These are phyloP conservation scores for Sialis fuliginosa DNA, from an alignment of 2,888 invertebrate genomes.

Conservation along the genomic window DNA sequence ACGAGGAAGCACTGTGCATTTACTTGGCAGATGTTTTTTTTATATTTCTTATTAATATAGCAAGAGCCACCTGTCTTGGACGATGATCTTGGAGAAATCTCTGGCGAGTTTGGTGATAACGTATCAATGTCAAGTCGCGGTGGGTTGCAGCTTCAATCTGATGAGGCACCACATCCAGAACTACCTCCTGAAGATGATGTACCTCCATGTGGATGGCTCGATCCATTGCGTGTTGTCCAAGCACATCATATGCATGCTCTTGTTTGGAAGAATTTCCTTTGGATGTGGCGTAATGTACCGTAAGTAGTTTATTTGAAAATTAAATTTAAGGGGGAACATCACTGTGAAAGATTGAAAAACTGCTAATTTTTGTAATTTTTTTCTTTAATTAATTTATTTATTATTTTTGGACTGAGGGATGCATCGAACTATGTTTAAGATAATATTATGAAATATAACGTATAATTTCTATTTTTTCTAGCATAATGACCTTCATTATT, in stretches of 20 bases:
- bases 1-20: no score
- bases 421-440: no score
- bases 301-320: conserved; percentile 24
- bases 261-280: conserved; percentile 76
- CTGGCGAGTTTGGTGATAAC: conserved; percentile 76
- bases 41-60: not conserved
- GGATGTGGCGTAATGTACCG: conserved; percentile 74
- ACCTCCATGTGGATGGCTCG: conserved; percentile 31
- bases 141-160: conserved; percentile 41
- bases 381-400: no score
- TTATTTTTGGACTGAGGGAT: no score
- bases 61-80: conserved; percentile 44
- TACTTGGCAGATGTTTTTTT: no score
- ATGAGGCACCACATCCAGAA: conserved; percentile 23
- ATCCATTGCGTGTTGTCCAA: conserved; percentile 44
- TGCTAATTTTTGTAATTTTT: no score
- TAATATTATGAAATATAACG: not conserved
- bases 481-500: conserved; percentile 69
- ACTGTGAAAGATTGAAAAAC: no score
- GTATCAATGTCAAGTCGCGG: conserved; percentile 59
- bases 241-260: conserved; percentile 60
- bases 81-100: conserved; percentile 56
- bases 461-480: conserved; percentile 20
- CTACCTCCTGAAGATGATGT: conserved; percentile 55
- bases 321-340: no score